phyloP scores from a whole-genome alignment of 2,113 vertebrate species.

The Paedocypris sp. region DNA sequence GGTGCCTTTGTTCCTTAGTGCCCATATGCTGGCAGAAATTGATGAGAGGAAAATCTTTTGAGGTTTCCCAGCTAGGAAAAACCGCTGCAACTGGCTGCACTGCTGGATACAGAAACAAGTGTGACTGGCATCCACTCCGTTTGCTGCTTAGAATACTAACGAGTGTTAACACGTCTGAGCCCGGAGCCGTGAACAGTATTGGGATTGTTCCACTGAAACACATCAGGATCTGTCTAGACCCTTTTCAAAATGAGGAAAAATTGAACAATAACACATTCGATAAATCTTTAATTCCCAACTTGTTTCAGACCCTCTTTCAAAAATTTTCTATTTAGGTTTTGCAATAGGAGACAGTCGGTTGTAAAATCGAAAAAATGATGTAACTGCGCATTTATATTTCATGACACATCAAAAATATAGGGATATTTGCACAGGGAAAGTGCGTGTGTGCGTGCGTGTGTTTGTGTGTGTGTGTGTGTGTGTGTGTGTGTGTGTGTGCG shows the following conservation, averaged over 20 bases:
- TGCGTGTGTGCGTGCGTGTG: no score
- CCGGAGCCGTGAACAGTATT: slow-evolving; percentile 13
- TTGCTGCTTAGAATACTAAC: slow-evolving; percentile 30
- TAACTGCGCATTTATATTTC: no score
- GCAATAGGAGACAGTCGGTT: no score
- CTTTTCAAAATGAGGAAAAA: background rate
- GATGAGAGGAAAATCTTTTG: slow-evolving; percentile 28
- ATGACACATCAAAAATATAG: no score
- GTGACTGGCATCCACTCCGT: slow-evolving; percentile 20
- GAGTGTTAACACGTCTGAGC: background rate
- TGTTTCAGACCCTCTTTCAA: background rate
- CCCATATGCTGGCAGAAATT: slow-evolving; percentile 14
- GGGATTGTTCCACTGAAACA: slow-evolving; percentile 14
- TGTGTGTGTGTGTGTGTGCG: no score
- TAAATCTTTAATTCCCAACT: background rate
- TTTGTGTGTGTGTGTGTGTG: no score
- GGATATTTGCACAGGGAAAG: no score
- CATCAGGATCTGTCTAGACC: background rate
- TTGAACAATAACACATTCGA: background rate
- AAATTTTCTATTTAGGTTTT: no score
- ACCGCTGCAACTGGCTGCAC: slow-evolving; percentile 27
- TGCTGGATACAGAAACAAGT: slow-evolving; percentile 31
- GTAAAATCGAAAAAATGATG: no score
- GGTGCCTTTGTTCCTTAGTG: slow-evolving; percentile 19
- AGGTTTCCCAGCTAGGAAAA: slow-evolving; percentile 25